These are phyloP conservation scores for Arrhopalites spinosus DNA, from an alignment of 2,888 invertebrate genomes.

Conservation along the genomic window DNA sequence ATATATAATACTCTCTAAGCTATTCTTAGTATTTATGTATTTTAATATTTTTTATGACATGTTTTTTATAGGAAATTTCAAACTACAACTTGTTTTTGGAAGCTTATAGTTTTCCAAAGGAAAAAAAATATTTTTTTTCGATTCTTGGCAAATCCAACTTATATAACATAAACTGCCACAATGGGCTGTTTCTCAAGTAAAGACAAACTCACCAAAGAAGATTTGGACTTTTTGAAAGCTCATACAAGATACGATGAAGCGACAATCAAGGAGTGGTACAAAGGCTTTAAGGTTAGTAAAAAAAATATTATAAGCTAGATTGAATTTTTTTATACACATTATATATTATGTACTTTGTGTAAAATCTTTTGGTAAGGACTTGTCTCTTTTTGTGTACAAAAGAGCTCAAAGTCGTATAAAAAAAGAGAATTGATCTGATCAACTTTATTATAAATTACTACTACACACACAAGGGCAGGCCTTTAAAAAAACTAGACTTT, in stretches of 20 bases:
- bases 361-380: too few relatives aligned
- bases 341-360: neutral
- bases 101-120: neutral
- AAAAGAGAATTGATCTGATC: too few relatives aligned
- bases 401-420: too few relatives aligned
- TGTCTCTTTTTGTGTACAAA: too few relatives aligned
- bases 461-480: neutral
- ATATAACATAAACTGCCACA: constrained; percentile 2
- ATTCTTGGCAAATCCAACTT: neutral
- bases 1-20: too few relatives aligned
- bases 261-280: constrained; percentile 99
- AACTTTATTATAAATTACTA: too few relatives aligned
- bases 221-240: constrained; percentile 97
- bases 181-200: constrained; percentile 97
- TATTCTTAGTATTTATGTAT: too few relatives aligned
- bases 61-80: neutral
- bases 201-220: constrained; percentile 95
- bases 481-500: neutral
- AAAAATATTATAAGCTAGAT: neutral
- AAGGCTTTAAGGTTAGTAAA: constrained; percentile 93
- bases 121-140: too few relatives aligned
- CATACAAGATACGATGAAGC: constrained; percentile 98
- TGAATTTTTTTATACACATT: neutral
- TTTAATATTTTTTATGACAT: too few relatives aligned
- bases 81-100: neutral